These are phyloP conservation scores for Bicyclus anynana DNA, from an alignment of 1,140 invertebrate genomes.

Conservation along the genomic window DNA sequence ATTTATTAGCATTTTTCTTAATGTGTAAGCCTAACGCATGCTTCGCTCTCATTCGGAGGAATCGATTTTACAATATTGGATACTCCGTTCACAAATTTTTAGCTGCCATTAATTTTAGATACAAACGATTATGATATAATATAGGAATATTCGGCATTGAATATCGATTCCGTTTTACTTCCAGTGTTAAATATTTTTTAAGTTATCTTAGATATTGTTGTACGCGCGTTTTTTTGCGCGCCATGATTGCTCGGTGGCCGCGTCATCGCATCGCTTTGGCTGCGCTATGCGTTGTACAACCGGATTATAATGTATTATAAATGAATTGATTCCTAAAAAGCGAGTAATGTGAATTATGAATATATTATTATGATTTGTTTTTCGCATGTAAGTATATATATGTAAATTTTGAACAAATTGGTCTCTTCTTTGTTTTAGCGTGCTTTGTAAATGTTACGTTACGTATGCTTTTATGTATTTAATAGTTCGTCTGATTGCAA, in stretches of 20 bases:
- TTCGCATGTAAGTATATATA: constrained; percentile 70
- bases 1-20: constrained; percentile 63
- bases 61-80: constrained; percentile 21
- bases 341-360: constrained; percentile 39
- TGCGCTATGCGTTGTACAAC: constrained; percentile 25
- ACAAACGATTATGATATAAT: constrained; percentile 12
- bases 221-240: constrained; percentile 9
- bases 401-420: constrained; percentile 69
- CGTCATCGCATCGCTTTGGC: constrained; percentile 10
- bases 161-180: constrained; percentile 41
- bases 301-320: constrained; percentile 30
- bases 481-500: constrained; percentile 28
- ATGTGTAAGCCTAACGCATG: constrained; percentile 57
- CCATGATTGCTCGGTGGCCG: background rate
- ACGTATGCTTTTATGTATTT: constrained; percentile 45
- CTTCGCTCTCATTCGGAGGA: constrained; percentile 20
- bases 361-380: constrained; percentile 49
- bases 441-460: constrained; percentile 59
- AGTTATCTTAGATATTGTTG: constrained; percentile 32
- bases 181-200: constrained; percentile 39
- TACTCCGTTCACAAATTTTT: constrained; percentile 24
- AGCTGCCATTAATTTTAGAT: constrained; percentile 27
- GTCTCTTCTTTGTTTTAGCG: constrained; percentile 47
- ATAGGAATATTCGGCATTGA: constrained; percentile 18
- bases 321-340: constrained; percentile 39